Conservation (phyloP, 2,888 invertebrate species). For the Agrochola lota region DNA sequence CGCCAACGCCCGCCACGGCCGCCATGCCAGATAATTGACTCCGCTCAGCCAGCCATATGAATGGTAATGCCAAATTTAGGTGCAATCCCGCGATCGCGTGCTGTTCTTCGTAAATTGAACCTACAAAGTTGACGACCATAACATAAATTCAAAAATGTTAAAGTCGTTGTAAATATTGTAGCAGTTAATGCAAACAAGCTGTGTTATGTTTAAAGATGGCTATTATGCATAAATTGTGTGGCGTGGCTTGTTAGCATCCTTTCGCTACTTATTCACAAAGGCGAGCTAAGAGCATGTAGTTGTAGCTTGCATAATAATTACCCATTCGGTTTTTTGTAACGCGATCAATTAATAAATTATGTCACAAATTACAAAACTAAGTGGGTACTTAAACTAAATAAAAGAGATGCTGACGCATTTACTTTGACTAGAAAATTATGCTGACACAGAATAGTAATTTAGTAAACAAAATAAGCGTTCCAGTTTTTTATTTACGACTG, state of each 20-base stretch:
- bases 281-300: constrained; percentile 41
- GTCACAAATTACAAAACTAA: constrained; percentile 10
- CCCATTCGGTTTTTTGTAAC: constrained; percentile 31
- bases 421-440: constrained; percentile 43
- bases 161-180: constrained; percentile 51
- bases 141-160: constrained; percentile 60
- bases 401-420: constrained; percentile 30
- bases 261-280: constrained; percentile 58
- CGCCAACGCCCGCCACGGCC: constrained; percentile 18
- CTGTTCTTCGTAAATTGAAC: constrained; percentile 61
- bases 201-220: constrained; percentile 53
- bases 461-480: constrained; percentile 56
- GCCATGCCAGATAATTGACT: constrained; percentile 70
- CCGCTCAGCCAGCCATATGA: constrained; percentile 66
- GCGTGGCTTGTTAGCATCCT: constrained; percentile 45
- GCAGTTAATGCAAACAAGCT: constrained; percentile 52
- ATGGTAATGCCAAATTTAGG: constrained; percentile 69
- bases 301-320: constrained; percentile 34
- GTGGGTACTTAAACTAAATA: not conserved
- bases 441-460: constrained; percentile 58
- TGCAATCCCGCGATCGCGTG: constrained; percentile 62
- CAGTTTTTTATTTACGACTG: constrained; percentile 60
- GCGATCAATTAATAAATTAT: constrained; percentile 27
- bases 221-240: constrained; percentile 51
- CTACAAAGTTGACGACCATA: constrained; percentile 59